phyloP scores from a whole-genome alignment of 64 coral and sea anemone species.

The Hydrozoanthus tunicans region DNA sequence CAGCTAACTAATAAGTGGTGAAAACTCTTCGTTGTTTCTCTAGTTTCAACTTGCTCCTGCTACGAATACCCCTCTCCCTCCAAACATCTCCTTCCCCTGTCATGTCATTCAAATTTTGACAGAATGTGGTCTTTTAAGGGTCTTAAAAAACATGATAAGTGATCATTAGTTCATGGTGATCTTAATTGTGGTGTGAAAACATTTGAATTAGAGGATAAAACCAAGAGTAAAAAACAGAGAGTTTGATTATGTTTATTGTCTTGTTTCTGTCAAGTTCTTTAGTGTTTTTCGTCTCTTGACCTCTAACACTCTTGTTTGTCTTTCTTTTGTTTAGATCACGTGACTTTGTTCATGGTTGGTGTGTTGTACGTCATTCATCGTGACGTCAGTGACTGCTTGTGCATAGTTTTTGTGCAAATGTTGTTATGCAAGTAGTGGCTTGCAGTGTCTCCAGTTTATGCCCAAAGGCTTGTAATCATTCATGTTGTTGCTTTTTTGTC shows the following conservation, averaged over 20 bases:
- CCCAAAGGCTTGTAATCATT: constrained; percentile 53
- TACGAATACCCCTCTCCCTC: too few species aligned
- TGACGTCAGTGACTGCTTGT: constrained; percentile 64
- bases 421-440: constrained; percentile 52
- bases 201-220: background rate
- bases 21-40: too few species aligned
- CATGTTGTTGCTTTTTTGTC: constrained; percentile 47
- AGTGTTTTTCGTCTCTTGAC: constrained; percentile 8
- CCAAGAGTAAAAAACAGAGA: background rate
- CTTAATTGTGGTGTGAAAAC: background rate
- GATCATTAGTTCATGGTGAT: background rate
- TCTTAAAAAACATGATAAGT: background rate
- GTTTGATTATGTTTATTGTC: background rate
- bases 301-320: constrained; percentile 53
- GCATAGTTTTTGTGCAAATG: constrained; percentile 63
- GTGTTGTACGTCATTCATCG: constrained; percentile 63
- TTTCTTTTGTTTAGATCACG: constrained; percentile 61
- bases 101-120: too few species aligned
- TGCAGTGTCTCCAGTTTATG: constrained; percentile 55
- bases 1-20: too few species aligned
- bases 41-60: too few species aligned
- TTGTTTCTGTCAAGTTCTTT: background rate
- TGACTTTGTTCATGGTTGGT: constrained; percentile 64
- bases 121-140: background rate
- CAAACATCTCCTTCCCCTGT: too few species aligned